A percentile compares a stretch with the other conserved stretches of the same genome.
Conservation (phyloP, 2,113 vertebrate species). For the Oceanodroma tethys region DNA sequence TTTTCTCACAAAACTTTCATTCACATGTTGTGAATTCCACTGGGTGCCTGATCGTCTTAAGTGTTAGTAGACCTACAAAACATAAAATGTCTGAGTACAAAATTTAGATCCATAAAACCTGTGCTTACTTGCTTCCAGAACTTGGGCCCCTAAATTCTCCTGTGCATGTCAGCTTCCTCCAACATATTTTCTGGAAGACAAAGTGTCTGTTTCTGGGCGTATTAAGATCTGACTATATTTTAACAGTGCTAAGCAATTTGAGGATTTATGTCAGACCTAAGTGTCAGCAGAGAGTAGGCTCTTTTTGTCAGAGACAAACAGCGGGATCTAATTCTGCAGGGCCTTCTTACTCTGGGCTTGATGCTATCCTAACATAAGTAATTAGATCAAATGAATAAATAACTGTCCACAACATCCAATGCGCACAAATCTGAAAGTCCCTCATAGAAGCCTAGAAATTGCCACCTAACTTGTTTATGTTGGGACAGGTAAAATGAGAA, state of each 20-base stretch:
- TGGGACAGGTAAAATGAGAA: background rate
- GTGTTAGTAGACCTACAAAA: background rate
- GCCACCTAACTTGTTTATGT: background rate
- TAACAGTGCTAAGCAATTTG: background rate
- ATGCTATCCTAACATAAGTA: background rate
- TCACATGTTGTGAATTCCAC: background rate
- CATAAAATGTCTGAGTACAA: background rate
- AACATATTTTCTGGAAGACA: background rate
- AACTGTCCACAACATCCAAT: background rate
- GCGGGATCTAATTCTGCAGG: background rate
- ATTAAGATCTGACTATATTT: background rate
- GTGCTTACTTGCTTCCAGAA: background rate
- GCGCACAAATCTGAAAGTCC: background rate
- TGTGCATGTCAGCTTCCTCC: background rate
- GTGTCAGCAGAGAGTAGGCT: background rate
- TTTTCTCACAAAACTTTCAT: background rate
- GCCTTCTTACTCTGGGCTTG: background rate
- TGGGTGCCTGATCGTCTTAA: accelerated
- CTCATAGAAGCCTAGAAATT: background rate
- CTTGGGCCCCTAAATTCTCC: background rate
- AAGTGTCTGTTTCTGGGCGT: background rate
- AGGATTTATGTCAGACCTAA: background rate
- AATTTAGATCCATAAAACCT: background rate
- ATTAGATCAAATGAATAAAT: background rate
- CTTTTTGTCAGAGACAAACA: background rate